Evolutionary conservation across 1,140 invertebrate genomes (phyloP).

Genomic region (Stratiolaelaps scimitus): DNA sequence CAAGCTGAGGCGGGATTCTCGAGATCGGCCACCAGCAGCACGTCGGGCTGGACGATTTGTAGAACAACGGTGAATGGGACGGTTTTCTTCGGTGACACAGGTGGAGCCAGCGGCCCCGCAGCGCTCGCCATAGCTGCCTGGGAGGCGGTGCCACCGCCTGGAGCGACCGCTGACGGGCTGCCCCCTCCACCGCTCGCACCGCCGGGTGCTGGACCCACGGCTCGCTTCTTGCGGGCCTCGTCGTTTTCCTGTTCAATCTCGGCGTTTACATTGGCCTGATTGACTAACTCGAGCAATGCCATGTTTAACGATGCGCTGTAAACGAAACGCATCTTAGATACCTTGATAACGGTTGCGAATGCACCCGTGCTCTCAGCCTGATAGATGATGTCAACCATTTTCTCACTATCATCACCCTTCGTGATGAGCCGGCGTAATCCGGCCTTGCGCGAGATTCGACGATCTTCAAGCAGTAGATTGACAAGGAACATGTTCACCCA

Average conservation of each 20-base stretch:
- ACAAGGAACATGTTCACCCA: conserved; percentile 28
- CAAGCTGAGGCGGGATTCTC: conserved; percentile 25
- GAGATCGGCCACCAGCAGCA: conserved; percentile 17
- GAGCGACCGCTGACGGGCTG: not conserved
- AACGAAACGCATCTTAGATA: conserved; percentile 23
- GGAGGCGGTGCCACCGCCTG: not conserved
- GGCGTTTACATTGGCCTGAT: conserved; percentile 13
- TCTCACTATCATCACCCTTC: conserved; percentile 22
- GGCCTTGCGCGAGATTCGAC: not conserved
- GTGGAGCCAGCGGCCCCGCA: not conserved
- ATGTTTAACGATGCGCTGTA: conserved; percentile 25
- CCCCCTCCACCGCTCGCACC: not conserved
- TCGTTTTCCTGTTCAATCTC: conserved; percentile 5
- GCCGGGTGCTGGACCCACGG: not conserved
- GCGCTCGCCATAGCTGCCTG: no score
- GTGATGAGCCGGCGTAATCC: conserved; percentile 7
- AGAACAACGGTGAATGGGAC: conserved; percentile 21
- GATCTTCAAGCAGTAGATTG: conserved; percentile 24
- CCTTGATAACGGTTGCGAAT: conserved; percentile 21
- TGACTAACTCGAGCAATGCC: conserved; percentile 13
- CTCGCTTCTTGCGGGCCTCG: not conserved
- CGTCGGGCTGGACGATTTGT: conserved; percentile 19
- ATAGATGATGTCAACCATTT: conserved; percentile 29
- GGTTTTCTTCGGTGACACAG: conserved; percentile 1
- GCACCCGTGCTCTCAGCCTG: conserved; percentile 26